These are phyloP conservation scores for Drosophila nasuta DNA, from an alignment of 1,140 invertebrate genomes.

Conservation along the genomic window DNA sequence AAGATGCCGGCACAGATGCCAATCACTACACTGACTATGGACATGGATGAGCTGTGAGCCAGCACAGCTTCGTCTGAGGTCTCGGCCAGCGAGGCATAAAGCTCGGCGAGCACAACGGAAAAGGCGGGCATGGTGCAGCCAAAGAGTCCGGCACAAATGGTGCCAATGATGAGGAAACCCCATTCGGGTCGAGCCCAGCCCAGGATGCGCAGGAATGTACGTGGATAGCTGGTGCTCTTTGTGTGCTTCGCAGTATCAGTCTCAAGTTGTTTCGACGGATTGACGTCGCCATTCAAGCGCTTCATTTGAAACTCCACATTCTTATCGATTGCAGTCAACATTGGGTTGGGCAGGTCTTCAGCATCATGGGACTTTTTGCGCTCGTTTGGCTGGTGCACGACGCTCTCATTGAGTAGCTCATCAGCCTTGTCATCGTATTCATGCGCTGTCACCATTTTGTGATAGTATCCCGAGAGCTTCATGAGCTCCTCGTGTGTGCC, in stretches of 20 bases:
- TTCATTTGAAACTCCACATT: conserved; percentile 73
- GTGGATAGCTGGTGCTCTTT: conserved; percentile 51
- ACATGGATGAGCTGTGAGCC: conserved; percentile 87
- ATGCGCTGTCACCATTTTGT: conserved; percentile 88
- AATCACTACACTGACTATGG: conserved; percentile 89
- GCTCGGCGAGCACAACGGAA: conserved; percentile 93
- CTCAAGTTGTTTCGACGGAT: not conserved
- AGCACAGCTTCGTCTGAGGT: conserved; percentile 87
- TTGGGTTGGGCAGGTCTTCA: conserved; percentile 34
- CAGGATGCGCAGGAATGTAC: conserved; percentile 87
- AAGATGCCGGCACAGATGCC: conserved; percentile 89
- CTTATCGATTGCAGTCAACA: conserved; percentile 56
- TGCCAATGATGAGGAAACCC: conserved; percentile 89
- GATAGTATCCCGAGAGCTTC: conserved; percentile 89
- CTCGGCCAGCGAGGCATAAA: conserved; percentile 87
- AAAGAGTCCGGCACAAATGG: conserved; percentile 89
- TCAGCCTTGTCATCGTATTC: conserved; percentile 73
- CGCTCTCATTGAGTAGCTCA: conserved; percentile 87
- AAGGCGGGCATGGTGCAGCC: conserved; percentile 92
- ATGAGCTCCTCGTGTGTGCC: conserved; percentile 93
- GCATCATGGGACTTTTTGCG: conserved; percentile 58
- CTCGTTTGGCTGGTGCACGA: conserved; percentile 87
- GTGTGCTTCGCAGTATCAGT: conserved; percentile 1
- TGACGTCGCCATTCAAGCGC: conserved; percentile 33
- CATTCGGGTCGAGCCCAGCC: conserved; percentile 92